A percentile compares a stretch with the other conserved stretches of the same genome.
Conservation (phyloP, 2,888 invertebrate species). For the Tigriopus californicus region DNA sequence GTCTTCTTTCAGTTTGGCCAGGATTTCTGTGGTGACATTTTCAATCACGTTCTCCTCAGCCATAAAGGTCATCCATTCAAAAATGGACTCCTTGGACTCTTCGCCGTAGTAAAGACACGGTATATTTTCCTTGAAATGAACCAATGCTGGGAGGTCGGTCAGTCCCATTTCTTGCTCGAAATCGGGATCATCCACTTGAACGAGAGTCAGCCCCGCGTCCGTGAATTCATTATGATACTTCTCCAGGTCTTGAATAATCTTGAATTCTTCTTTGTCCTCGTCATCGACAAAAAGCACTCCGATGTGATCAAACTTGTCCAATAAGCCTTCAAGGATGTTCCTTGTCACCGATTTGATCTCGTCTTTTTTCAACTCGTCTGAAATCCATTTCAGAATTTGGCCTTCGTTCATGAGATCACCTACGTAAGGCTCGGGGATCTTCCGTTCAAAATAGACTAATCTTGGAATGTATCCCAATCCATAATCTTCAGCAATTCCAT, state of each 20-base stretch:
- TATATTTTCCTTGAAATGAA: slow-evolving; percentile 80
- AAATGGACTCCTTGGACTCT: slow-evolving; percentile 69
- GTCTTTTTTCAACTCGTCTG: not conserved
- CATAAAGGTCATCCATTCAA: slow-evolving; percentile 77
- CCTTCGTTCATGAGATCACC: slow-evolving; percentile 21
- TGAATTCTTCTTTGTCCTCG: slow-evolving; percentile 3
- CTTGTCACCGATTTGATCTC: slow-evolving; percentile 1
- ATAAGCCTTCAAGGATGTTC: not conserved
- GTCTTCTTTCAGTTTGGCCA: slow-evolving; percentile 62
- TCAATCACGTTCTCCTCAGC: slow-evolving; percentile 67
- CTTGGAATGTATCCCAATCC: slow-evolving; percentile 73
- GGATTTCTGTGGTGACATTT: slow-evolving; percentile 78
- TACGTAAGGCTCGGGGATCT: slow-evolving; percentile 47
- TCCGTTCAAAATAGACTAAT: slow-evolving; percentile 71
- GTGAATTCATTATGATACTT: not conserved
- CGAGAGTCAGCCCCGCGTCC: slow-evolving; percentile 37
- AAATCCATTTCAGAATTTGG: slow-evolving; percentile 7
- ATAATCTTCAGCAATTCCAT: slow-evolving; percentile 71
- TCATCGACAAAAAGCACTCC: slow-evolving; percentile 13
- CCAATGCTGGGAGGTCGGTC: slow-evolving; percentile 73
- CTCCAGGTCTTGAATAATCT: slow-evolving; percentile 11
- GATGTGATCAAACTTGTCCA: not conserved
- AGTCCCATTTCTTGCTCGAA: slow-evolving; percentile 77
- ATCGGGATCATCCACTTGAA: slow-evolving; percentile 77
- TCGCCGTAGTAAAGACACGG: slow-evolving; percentile 89